These are phyloP conservation scores for Phyllotis vaccarum DNA, from an alignment of 2,797 vertebrate species.

Conservation along the genomic window DNA sequence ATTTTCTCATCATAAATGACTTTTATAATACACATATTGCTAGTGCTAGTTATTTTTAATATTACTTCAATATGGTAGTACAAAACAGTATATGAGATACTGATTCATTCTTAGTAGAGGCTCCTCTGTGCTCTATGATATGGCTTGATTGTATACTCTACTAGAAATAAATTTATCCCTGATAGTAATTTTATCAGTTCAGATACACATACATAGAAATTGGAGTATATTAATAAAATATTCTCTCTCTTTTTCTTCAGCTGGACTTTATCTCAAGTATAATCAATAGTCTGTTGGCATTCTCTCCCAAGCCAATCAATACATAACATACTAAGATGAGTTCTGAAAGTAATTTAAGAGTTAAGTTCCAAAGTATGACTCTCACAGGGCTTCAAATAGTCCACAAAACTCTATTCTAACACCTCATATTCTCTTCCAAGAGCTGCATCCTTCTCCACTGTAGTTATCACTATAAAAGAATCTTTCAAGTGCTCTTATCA, in stretches of 20 bases:
- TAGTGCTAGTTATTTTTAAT: not conserved
- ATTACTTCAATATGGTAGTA: not conserved
- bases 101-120: not conserved
- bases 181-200: not conserved
- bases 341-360: slow-evolving; percentile 69
- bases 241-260: not conserved
- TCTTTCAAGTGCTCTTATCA: slow-evolving; percentile 75
- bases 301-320: slow-evolving; percentile 15
- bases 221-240: not conserved
- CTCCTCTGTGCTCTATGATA: not conserved
- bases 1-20: not conserved
- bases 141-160: not conserved
- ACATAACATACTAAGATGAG: slow-evolving; percentile 25
- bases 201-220: not conserved
- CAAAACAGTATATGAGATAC: not conserved
- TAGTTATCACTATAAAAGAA: slow-evolving; percentile 77
- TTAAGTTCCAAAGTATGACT: slow-evolving; percentile 59
- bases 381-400: slow-evolving; percentile 47
- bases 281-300: not conserved
- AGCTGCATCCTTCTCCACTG: slow-evolving; percentile 53
- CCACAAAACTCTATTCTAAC: slow-evolving; percentile 69
- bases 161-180: not conserved
- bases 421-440: slow-evolving; percentile 75
- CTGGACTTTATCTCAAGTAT: not conserved
- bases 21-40: slow-evolving; percentile 22